Evolutionary conservation across 1,140 invertebrate species (phyloP).

Genomic region (Conus ventricosus): DNA sequence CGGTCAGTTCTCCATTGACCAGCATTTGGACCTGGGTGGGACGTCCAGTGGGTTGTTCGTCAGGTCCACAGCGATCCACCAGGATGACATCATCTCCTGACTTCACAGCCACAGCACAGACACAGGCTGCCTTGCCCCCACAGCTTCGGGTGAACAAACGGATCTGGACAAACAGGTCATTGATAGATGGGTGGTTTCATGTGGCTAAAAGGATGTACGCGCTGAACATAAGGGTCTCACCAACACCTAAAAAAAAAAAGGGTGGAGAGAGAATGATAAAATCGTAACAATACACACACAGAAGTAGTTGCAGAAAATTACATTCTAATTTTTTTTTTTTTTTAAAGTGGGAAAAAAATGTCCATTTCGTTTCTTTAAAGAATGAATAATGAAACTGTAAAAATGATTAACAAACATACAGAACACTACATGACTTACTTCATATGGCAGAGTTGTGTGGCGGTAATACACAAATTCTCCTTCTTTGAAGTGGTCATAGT

Average conservation of each 20-base stretch:
- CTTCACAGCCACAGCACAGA: slow-evolving; percentile 63
- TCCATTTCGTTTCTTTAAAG: no score
- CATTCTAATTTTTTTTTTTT: no score
- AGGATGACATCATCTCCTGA: slow-evolving; percentile 68
- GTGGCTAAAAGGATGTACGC: no score
- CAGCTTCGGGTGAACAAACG: slow-evolving; percentile 52
- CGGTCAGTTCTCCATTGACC: slow-evolving; percentile 58
- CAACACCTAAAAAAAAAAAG: no score
- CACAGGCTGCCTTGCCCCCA: slow-evolving; percentile 58
- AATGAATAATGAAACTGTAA: no score
- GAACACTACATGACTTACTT: slow-evolving; percentile 35
- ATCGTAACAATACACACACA: no score
- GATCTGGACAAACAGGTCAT: slow-evolving; percentile 1
- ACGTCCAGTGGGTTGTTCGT: neutral
- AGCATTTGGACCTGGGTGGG: slow-evolving; percentile 46
- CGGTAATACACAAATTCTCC: slow-evolving; percentile 62
- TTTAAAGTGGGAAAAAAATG: no score
- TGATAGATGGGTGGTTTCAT: no score
- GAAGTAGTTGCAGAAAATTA: no score
- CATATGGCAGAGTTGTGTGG: slow-evolving; percentile 56
- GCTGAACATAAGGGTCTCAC: no score
- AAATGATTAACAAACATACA: no score
- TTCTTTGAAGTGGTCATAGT: slow-evolving; percentile 60
- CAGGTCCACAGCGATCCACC: slow-evolving; percentile 59
- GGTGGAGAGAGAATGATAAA: no score